Conservation (phyloP, 2,797 vertebrate genomes). For the Holocentrus rufus region DNA sequence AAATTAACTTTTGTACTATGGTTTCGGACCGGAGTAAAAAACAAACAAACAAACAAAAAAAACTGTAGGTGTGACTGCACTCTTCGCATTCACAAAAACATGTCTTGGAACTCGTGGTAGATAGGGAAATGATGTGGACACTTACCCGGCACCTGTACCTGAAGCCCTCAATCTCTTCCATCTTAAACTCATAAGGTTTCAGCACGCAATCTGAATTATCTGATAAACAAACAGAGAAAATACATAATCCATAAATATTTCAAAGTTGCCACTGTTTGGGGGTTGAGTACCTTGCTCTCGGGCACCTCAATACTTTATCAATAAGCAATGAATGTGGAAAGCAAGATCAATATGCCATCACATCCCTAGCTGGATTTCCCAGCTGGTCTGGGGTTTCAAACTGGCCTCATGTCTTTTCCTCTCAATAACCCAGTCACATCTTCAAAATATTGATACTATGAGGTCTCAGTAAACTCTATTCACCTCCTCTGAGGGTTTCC, state of each 20-base stretch:
- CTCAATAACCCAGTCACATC: neutral
- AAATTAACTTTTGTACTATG: too few relatives aligned
- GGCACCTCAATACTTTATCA: too few relatives aligned
- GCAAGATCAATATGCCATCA: too few relatives aligned
- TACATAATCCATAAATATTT: neutral
- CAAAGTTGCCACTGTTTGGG: neutral
- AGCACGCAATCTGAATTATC: slow-evolving; percentile 76
- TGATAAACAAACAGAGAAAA: slow-evolving; percentile 50
- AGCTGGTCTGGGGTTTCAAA: neutral
- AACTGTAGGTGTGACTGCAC: too few relatives aligned
- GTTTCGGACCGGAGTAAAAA: too few relatives aligned
- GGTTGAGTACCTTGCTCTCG: neutral
- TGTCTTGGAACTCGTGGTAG: neutral
- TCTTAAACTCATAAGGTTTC: slow-evolving; percentile 88
- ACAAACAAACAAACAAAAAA: too few relatives aligned
- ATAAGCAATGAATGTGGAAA: neutral
- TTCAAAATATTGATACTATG: too few relatives aligned
- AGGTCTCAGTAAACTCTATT: neutral
- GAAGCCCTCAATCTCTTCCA: slow-evolving; percentile 92
- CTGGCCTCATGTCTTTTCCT: neutral
- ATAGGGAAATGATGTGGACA: neutral
- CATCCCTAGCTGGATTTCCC: neutral
- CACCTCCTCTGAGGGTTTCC: slow-evolving; percentile 85
- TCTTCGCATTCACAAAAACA: too few relatives aligned
- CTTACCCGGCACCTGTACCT: slow-evolving; percentile 92